phyloP scores from a whole-genome alignment of 2,888 invertebrate species.

The Protula sp. region DNA sequence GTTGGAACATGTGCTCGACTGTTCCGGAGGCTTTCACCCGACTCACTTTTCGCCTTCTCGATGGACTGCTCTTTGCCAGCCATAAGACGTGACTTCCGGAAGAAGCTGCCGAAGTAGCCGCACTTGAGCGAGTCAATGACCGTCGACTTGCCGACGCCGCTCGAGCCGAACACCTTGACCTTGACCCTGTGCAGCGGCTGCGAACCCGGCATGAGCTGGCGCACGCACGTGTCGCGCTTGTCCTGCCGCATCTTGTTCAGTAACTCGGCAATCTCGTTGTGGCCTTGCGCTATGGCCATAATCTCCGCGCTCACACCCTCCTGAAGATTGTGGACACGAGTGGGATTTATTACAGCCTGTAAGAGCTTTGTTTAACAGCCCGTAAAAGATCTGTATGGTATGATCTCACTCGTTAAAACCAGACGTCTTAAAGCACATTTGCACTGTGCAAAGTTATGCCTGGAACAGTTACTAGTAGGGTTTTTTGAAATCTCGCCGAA shows the following conservation, averaged over 20 bases:
- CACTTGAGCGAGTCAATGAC: constrained; percentile 65
- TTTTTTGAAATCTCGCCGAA: no score
- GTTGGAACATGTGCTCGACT: no score
- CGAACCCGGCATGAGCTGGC: constrained; percentile 61
- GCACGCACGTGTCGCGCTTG: constrained; percentile 58
- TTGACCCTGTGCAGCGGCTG: constrained; percentile 59
- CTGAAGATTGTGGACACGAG: constrained; percentile 28
- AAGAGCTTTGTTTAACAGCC: no score
- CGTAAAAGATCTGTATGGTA: no score
- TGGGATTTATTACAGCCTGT: not conserved
- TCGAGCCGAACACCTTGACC: constrained; percentile 67
- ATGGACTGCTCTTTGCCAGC: no score
- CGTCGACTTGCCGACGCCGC: constrained; percentile 68
- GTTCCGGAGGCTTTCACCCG: no score
- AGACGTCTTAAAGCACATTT: no score
- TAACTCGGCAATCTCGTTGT: constrained; percentile 65
- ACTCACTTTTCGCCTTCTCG: no score
- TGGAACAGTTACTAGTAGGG: no score
- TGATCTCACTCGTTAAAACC: no score
- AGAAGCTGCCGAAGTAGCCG: constrained; percentile 65
- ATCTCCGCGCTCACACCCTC: constrained; percentile 72
- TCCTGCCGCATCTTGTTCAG: constrained; percentile 63
- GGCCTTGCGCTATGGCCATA: constrained; percentile 70
- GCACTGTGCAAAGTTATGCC: no score
- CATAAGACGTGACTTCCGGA: constrained; percentile 56